Evolutionary conservation across 2,888 invertebrate species (phyloP).

Genomic region (Acrobasis suavella): DNA sequence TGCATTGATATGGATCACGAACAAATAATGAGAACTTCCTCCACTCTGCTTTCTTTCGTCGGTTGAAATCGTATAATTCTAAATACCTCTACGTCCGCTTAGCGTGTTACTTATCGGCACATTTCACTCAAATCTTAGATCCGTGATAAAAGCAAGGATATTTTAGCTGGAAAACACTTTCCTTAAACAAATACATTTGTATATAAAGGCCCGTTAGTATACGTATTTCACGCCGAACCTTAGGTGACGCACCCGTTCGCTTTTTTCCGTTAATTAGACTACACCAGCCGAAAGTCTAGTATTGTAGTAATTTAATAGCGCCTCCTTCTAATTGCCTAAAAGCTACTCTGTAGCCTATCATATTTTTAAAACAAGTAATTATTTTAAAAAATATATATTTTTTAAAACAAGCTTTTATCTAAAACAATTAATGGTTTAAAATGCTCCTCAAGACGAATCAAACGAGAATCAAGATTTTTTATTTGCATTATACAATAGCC

Average conservation of each 20-base stretch:
- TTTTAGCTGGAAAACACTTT: slow-evolving; percentile 1
- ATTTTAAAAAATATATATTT: no score
- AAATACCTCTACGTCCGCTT: neutral
- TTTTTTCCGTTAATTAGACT: neutral
- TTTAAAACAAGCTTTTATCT: no score
- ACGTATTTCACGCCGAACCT: slow-evolving; percentile 10
- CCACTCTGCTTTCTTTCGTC: no score
- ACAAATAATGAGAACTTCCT: no score
- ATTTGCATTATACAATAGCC: no score
- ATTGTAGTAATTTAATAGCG: neutral
- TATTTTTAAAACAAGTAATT: no score
- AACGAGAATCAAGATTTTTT: no score
- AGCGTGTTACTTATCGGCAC: neutral
- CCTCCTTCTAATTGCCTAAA: neutral
- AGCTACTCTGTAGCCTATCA: no score
- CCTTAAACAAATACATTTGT: slow-evolving; percentile 14
- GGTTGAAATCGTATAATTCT: no score
- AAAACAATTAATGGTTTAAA: no score
- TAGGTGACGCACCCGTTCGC: neutral
- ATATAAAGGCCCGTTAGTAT: slow-evolving; percentile 8
- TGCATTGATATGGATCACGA: no score
- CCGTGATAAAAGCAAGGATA: neutral
- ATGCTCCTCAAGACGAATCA: no score
- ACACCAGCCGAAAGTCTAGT: neutral
- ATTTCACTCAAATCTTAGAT: neutral